Evolutionary conservation across 2,797 vertebrate species (phyloP).

Genomic region (Borostomias antarcticus): DNA sequence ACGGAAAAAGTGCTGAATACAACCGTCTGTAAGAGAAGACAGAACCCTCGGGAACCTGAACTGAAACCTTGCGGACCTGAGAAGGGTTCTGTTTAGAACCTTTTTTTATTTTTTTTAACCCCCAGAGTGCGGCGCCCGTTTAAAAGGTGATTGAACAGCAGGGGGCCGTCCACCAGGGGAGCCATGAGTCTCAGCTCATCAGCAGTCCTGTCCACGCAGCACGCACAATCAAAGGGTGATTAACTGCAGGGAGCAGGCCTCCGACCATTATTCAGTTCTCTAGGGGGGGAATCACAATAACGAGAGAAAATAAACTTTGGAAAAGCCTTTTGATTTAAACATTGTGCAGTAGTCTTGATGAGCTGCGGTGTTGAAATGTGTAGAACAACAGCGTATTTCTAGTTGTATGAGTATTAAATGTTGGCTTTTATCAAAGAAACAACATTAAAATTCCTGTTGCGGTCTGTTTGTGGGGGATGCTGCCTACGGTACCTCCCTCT

Average conservation of each 20-base stretch:
- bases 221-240: constrained; percentile 52
- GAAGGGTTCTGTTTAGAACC: too few relatives aligned
- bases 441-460: too few relatives aligned
- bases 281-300: constrained; percentile 31
- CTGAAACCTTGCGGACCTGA: too few relatives aligned
- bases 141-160: constrained; percentile 68
- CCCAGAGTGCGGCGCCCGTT: constrained; percentile 53
- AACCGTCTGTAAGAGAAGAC: too few relatives aligned
- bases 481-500: too few relatives aligned
- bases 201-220: constrained; percentile 49
- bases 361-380: too few relatives aligned
- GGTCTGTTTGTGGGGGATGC: too few relatives aligned
- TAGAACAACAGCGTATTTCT: neutral
- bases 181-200: constrained; percentile 63
- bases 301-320: neutral
- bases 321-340: too few relatives aligned
- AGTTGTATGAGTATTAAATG: constrained; percentile 3
- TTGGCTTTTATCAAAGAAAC: constrained; percentile 18
- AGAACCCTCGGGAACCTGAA: too few relatives aligned
- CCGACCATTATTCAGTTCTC: constrained; percentile 30
- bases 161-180: constrained; percentile 44
- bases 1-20: too few relatives aligned
- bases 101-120: too few relatives aligned
- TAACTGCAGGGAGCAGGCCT: constrained; percentile 40
- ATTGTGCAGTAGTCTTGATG: too few relatives aligned